phyloP scores from a whole-genome alignment of 2,113 vertebrate species.

The Solenodon paradoxus region DNA sequence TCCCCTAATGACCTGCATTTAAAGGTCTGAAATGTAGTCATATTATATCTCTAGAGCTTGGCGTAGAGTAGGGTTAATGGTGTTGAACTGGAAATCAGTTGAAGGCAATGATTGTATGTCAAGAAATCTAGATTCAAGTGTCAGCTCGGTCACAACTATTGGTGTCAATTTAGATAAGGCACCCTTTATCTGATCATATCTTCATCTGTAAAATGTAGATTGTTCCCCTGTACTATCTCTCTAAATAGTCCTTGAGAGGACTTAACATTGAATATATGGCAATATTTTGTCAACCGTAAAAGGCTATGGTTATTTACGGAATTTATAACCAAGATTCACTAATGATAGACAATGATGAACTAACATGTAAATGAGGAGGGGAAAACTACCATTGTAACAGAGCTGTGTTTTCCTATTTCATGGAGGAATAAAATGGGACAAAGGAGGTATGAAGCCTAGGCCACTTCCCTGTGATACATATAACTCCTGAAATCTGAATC shows the following conservation, averaged over 20 bases:
- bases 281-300: background rate
- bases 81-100: background rate
- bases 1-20: background rate
- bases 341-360: background rate
- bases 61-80: accelerated
- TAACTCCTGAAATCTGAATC: background rate
- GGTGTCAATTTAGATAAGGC: background rate
- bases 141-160: background rate
- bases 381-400: background rate
- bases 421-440: background rate
- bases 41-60: background rate
- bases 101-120: background rate
- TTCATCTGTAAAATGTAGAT: background rate
- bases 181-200: background rate
- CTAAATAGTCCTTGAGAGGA: background rate
- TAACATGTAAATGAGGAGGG: background rate
- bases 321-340: background rate
- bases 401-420: background rate
- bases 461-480: background rate
- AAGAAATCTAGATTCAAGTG: background rate
- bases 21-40: background rate
- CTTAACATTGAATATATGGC: background rate
- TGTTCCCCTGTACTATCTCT: background rate
- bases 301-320: background rate
- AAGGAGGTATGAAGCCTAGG: background rate